Percentiles rank a stretch among this genome's conserved stretches.
Conservation (phyloP, 30 jellyfish, hydroid and myxozoan species). For the Haliclystus octoradiatus region DNA sequence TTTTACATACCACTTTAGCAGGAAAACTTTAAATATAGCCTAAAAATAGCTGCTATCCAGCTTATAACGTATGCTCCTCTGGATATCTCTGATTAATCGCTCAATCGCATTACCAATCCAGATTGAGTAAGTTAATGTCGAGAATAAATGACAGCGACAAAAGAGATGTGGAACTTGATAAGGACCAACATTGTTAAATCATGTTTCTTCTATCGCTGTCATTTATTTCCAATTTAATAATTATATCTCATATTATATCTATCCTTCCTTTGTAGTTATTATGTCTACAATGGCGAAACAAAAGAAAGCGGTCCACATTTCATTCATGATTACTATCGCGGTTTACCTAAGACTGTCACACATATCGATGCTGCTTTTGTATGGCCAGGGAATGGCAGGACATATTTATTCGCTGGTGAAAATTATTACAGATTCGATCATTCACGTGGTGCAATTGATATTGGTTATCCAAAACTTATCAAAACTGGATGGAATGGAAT, state of each 20-base stretch:
- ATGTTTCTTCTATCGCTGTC: too few relatives aligned
- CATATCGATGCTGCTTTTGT: conserved; percentile 74
- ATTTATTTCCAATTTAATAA: too few relatives aligned
- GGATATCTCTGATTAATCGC: too few relatives aligned
- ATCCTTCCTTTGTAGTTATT: conserved; percentile 19
- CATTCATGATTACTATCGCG: conserved; percentile 42
- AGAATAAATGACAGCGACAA: too few relatives aligned
- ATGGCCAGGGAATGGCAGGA: conserved; percentile 63
- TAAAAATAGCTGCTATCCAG: too few relatives aligned
- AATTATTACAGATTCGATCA: background rate
- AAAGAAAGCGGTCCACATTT: conserved; percentile 38
- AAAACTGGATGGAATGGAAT: conserved; percentile 56
- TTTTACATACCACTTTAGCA: too few relatives aligned
- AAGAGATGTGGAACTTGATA: too few relatives aligned
- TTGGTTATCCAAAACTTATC: conserved; percentile 46
- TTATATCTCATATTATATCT: background rate
- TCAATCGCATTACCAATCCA: too few relatives aligned
- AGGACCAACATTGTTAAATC: too few relatives aligned
- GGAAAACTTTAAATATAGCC: too few relatives aligned
- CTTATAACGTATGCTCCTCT: too few relatives aligned
- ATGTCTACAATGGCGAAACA: conserved; percentile 15
- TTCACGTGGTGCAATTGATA: conserved; percentile 18
- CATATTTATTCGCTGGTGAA: conserved; percentile 50
- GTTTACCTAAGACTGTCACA: conserved; percentile 41
- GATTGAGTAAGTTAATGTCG: too few relatives aligned